These are phyloP conservation scores for Ephydatia muelleri DNA, from an alignment of 37 sponge, comb jelly and placozoan species.

Conservation along the genomic window DNA sequence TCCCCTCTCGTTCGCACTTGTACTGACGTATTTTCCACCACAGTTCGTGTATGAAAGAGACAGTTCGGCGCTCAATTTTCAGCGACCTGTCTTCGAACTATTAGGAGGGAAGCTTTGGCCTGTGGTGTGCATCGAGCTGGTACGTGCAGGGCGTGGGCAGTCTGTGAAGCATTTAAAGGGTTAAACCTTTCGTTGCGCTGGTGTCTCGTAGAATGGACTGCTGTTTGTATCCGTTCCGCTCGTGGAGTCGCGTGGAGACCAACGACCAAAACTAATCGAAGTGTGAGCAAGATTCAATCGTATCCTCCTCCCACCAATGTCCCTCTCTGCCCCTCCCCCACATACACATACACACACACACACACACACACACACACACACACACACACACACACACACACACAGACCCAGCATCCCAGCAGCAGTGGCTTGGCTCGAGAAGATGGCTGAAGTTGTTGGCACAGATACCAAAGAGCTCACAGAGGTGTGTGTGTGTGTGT, in stretches of 20 bases:
- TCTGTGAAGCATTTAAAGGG: not conserved
- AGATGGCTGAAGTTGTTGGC: conserved; percentile 67
- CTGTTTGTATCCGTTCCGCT: conserved; percentile 72
- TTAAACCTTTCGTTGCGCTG: not conserved
- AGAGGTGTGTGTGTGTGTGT: conserved; percentile 20
- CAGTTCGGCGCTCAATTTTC: conserved; percentile 35
- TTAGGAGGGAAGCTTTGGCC: conserved; percentile 87
- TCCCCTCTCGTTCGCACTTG: not conserved
- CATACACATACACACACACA: not conserved
- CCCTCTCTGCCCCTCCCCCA: not conserved
- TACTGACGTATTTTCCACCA: conserved; percentile 1
- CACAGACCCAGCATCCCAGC: conserved; percentile 71
- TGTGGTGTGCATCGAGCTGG: conserved; percentile 55
- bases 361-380: not conserved
- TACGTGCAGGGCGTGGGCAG: not conserved
- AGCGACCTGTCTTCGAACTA: conserved; percentile 73
- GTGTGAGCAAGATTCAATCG: conserved; percentile 36
- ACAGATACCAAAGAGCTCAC: conserved; percentile 20
- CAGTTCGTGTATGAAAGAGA: conserved; percentile 68
- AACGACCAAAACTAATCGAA: conserved; percentile 55
- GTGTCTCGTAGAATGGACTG: conserved; percentile 49
- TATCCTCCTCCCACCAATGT: not conserved
- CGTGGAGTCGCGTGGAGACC: conserved; percentile 35
- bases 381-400: not conserved
- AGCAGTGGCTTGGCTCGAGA: conserved; percentile 60